Base-by-base conservation (phyloP, 2,888 invertebrate species). In the Agrotis ipsilon region DNA sequence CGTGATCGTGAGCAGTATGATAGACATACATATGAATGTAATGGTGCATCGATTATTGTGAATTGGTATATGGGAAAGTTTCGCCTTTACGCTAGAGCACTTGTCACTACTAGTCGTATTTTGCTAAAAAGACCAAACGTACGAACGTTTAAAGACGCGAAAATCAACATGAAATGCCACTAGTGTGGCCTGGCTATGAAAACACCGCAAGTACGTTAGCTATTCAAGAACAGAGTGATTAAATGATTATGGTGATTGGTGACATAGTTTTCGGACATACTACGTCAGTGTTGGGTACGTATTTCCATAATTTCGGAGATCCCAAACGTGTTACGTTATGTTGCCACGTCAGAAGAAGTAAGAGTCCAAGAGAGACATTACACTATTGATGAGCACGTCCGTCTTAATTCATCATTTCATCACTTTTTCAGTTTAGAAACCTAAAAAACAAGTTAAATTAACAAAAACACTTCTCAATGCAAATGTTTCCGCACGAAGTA, bases 401-500 rank as follows among this genome's bases (percentile, higher is more conserved):
- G 11, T 39, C 39, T 39, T 39, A 39, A 9, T 11, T 13, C 46
- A 9, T 48, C 24, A 27, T 9, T 1, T 57, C 63, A 39, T 21
- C 5, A 24, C 62, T 24, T 43, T 24, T 19, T 43, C 6, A 5
- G 11, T 16, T 43, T 14, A 48, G 2, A 39, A 39, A 39, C 39
- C 39, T 39, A 11, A 39, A 5, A 27, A 58, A 13, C n/a, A 52
- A 60, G 9, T 46, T 7, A 4, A 45, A 43, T 18, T 14, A 57
- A 18, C 13, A 49, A 58, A 21, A n/a, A 65, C 48, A 59, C 52
- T 61, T 64, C 45, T 61, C 27, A 54, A 70, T 68, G 27, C 65
- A 71, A 82, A 70, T 67, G 39, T 4, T 27, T 39, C 58, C 54
- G 54, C 55, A 57, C 32, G 55, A 21, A 45, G 39, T 61, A 59